A percentile compares a stretch with the other conserved stretches of the same genome.
Conservation (phyloP, 1,140 invertebrate species). For the Gryon sp. region DNA sequence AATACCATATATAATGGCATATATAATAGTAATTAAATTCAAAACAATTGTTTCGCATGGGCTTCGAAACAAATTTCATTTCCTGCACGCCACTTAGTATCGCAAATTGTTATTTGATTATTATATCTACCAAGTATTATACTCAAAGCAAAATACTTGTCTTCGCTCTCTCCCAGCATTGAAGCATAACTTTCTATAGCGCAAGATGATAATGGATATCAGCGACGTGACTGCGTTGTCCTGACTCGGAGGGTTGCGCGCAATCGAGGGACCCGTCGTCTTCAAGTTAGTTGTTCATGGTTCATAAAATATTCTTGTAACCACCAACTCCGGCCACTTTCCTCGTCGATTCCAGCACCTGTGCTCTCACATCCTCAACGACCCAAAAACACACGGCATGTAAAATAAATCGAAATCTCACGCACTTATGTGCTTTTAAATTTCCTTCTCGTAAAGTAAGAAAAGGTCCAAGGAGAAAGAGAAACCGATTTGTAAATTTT, state of each 20-base stretch:
- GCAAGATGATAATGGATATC: slow-evolving; percentile 56
- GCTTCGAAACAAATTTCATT: background rate
- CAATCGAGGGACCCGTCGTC: slow-evolving; percentile 29
- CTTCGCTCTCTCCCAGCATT: slow-evolving; percentile 7
- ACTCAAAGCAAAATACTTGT: slow-evolving; percentile 52
- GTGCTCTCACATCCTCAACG: slow-evolving; percentile 53
- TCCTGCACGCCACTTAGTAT: slow-evolving; percentile 8
- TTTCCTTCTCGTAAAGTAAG: no score
- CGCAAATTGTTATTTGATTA: slow-evolving; percentile 56
- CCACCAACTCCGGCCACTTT: slow-evolving; percentile 63
- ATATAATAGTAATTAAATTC: background rate
- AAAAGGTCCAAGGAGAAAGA: no score
- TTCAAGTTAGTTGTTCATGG: slow-evolving; percentile 63
- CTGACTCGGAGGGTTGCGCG: slow-evolving; percentile 46
- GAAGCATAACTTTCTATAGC: slow-evolving; percentile 23
- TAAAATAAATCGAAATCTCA: slow-evolving; percentile 39
- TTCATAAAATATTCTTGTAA: slow-evolving; percentile 65
- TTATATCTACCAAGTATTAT: slow-evolving; percentile 35
- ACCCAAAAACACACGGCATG: slow-evolving; percentile 27
- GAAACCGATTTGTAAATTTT: no score
- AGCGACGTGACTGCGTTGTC: slow-evolving; percentile 49
- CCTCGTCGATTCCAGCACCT: slow-evolving; percentile 55
- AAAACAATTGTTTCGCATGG: background rate
- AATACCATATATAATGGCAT: no score
- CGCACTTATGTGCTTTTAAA: slow-evolving; percentile 25